Evolutionary conservation across 2,888 invertebrate species (phyloP), one percentile per base, ranked within the genome.

Genomic region (Xestoiulus laeticollis): DNA sequence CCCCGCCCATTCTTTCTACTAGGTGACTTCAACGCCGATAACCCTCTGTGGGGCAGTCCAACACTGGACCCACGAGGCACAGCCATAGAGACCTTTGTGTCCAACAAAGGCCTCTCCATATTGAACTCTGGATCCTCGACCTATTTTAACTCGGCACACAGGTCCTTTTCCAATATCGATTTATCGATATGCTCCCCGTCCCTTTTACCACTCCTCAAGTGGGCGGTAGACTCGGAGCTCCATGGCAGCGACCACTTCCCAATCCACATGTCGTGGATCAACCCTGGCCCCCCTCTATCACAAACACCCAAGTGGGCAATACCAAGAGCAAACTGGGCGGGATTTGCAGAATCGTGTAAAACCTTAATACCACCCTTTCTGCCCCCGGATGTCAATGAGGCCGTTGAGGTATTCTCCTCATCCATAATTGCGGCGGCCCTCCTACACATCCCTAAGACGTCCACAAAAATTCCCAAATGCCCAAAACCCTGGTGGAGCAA

Each of bases 181-280:
- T 22, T 68, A 6, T 68, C 68, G 3, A 0, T 68, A 0, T 68
- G 68, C 68, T 68, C 68, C 22, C 68, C 68, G 14, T 48, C 48
- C 68, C 10, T 10, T 22, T 1, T 68, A 0, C 4, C 68, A 10
- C 8, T 6, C 26, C 26, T 26, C 8, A 10, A 10, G 0, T 68
- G 68, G 26, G 5, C 4, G 1, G 26, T 26, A 0, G n/a, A 59
- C 98, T 0, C 94, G 12, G 8, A 12, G 14, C 48, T 48, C 0
- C 48, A 48, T 48, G 48, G 48, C 48, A 48, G 2, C 10, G 48
- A 48, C 48, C 48, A 48, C 14, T 48, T 48, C 14, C 48, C 48
- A 3, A 10, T 48, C 14, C 14, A 48, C 14, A 12, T 48, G 0
- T 48, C 48, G 14, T 48, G 48, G 48, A 2, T 6, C 0, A 12